phyloP scores from a whole-genome alignment of 2,797 vertebrate genomes.

The Bradypodion pumilum region DNA sequence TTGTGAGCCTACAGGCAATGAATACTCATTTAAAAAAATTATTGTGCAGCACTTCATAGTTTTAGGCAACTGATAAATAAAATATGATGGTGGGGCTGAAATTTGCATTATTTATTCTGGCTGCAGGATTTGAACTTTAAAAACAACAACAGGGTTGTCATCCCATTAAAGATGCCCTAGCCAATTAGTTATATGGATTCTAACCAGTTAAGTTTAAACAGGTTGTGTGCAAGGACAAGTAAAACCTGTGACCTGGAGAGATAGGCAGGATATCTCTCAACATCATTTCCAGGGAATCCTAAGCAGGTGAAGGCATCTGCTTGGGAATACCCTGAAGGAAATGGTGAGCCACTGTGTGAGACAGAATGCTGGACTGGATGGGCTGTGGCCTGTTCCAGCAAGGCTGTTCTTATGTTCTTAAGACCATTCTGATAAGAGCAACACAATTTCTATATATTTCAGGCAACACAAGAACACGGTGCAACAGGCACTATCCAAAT shows the following conservation, averaged over 20 bases:
- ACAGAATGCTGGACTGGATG: too few relatives aligned
- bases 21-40: neutral
- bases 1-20: neutral
- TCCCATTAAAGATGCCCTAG: neutral
- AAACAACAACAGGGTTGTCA: neutral
- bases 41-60: neutral
- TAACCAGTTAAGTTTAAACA: constrained; percentile 4
- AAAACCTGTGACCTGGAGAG: neutral
- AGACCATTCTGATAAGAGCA: neutral
- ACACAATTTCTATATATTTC: neutral
- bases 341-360: too few relatives aligned
- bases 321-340: too few relatives aligned
- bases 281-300: too few relatives aligned
- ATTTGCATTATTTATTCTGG: neutral
- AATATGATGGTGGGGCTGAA: neutral
- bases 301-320: too few relatives aligned
- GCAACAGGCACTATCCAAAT: neutral
- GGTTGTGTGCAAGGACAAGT: neutral
- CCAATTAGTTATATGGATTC: neutral
- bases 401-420: too few relatives aligned
- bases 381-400: too few relatives aligned
- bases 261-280: too few relatives aligned
- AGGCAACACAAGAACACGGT: neutral
- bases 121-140: neutral
- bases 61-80: constrained; percentile 3